Evolutionary conservation across 2,113 vertebrate species (phyloP).

Genomic region (Barnardius zonarius): DNA sequence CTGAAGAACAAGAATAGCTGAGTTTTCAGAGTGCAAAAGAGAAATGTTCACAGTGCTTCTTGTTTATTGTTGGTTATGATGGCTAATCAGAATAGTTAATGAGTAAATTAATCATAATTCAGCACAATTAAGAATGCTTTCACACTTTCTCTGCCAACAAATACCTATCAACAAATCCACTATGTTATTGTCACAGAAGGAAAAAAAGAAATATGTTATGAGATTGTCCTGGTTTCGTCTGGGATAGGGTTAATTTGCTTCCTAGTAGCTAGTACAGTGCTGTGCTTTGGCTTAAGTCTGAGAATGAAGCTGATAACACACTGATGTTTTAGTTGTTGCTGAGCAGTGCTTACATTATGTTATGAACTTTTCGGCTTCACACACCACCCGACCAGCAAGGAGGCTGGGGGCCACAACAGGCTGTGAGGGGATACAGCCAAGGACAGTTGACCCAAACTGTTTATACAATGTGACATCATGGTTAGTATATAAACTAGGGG

Average conservation of each 20-base stretch:
- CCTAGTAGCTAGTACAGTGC: not conserved
- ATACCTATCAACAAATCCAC: not conserved
- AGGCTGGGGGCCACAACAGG: not conserved
- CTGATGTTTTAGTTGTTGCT: not conserved
- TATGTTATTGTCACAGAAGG: not conserved
- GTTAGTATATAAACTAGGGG: not conserved
- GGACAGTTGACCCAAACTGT: not conserved
- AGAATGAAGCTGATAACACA: not conserved
- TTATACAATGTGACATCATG: not conserved
- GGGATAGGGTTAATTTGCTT: not conserved
- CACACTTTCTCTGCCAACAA: not conserved
- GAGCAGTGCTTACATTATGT: not conserved
- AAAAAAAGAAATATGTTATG: not conserved
- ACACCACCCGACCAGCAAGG: not conserved
- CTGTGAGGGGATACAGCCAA: not conserved
- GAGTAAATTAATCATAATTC: not conserved
- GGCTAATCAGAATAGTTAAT: not conserved
- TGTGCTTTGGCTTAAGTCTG: not conserved
- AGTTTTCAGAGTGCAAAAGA: not conserved
- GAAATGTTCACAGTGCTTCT: not conserved
- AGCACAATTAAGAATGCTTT: not conserved
- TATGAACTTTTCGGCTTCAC: not conserved
- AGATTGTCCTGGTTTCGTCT: not conserved
- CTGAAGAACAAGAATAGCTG: not conserved
- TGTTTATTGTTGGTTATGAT: not conserved